Conservation (phyloP, 2,888 invertebrate species). For the Drosophila monieri region DNA sequence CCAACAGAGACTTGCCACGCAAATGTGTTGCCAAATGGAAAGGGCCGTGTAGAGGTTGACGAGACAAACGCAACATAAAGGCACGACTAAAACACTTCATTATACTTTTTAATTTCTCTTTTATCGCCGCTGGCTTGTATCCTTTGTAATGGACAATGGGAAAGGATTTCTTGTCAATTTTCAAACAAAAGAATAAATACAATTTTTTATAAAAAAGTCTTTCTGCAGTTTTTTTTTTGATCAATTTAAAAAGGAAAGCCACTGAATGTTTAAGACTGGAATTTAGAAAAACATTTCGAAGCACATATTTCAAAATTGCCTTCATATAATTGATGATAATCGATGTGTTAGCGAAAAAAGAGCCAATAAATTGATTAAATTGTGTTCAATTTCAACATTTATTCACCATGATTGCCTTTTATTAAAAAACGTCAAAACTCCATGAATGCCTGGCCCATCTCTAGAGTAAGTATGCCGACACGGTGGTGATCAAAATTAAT, state of each 20-base stretch:
- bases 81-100: slow-evolving; percentile 58
- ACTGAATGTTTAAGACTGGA: not conserved
- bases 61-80: slow-evolving; percentile 46
- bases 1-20: slow-evolving; percentile 36
- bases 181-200: not conserved
- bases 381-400: not conserved
- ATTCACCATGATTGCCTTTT: not conserved
- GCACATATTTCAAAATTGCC: not conserved
- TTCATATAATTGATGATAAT: not conserved
- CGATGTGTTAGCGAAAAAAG: not conserved
- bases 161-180: not conserved
- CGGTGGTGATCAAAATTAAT: slow-evolving; percentile 39
- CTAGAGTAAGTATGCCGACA: not conserved
- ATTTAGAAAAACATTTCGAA: not conserved
- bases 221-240: not conserved
- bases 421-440: not conserved
- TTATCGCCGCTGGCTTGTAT: slow-evolving; percentile 8
- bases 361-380: not conserved
- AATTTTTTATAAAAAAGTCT: not conserved
- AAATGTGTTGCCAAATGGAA: slow-evolving; percentile 4
- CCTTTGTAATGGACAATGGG: not conserved
- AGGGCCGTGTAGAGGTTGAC: slow-evolving; percentile 2
- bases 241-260: not conserved
- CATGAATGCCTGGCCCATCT: not conserved
- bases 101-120: slow-evolving; percentile 60